phyloP scores from a whole-genome alignment of 2,113 vertebrate genomes.

The Solenodon paradoxus region DNA sequence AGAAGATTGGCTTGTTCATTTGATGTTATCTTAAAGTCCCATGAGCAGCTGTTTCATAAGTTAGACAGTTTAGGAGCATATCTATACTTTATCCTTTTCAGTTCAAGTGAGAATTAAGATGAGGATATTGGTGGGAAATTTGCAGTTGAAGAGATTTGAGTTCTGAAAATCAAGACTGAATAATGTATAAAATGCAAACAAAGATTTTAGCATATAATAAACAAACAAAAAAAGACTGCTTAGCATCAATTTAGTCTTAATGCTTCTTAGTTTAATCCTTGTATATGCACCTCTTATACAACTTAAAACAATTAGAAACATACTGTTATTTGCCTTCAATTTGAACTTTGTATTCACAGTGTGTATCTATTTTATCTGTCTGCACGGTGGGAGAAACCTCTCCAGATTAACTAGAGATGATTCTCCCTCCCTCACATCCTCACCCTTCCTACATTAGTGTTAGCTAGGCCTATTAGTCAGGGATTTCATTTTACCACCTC shows the following conservation, averaged over 20 bases:
- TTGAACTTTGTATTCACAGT: conserved; percentile 21
- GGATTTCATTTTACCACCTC: conserved; percentile 83
- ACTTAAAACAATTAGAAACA: neutral
- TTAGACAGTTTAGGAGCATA: neutral
- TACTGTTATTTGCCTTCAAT: conserved; percentile 48
- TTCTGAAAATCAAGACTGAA: neutral
- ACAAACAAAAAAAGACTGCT: neutral
- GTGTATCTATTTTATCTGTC: neutral
- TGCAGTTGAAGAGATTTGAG: neutral
- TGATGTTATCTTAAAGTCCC: neutral
- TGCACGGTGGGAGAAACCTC: neutral
- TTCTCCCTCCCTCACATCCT: neutral
- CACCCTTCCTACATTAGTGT: conserved; percentile 71
- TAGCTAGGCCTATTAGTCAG: conserved; percentile 78
- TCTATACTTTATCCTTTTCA: neutral
- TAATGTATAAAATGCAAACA: neutral
- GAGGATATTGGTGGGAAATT: neutral
- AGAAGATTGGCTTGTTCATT: neutral
- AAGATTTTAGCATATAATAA: conserved; percentile 2
- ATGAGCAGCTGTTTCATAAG: neutral
- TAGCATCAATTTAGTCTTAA: neutral
- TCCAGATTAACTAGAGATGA: neutral
- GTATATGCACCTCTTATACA: neutral
- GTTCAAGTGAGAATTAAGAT: neutral
- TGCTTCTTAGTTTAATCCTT: conserved; percentile 8